Evolutionary conservation across 2,888 invertebrate genomes (phyloP).

Genomic region (Melitaea athalia): DNA sequence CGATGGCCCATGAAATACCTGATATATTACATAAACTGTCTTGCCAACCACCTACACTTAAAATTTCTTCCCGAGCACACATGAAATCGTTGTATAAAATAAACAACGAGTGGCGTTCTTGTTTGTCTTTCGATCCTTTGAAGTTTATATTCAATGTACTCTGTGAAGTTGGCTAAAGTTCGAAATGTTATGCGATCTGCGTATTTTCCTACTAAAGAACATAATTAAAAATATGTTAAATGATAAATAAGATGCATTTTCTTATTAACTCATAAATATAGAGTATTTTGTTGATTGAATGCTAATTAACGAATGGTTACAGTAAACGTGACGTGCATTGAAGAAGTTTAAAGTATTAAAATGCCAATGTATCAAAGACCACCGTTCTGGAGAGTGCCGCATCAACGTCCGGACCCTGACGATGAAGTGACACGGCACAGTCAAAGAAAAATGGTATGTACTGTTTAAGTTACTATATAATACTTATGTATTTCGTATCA

Average conservation of each 20-base stretch:
- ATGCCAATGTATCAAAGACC: slow-evolving; percentile 84
- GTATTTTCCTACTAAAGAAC: neutral
- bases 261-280: neutral
- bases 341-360: neutral
- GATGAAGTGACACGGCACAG: slow-evolving; percentile 63
- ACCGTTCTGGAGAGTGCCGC: slow-evolving; percentile 83
- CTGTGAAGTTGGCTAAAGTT: slow-evolving; percentile 5
- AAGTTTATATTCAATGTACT: no score
- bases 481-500: neutral
- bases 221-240: neutral
- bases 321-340: slow-evolving; percentile 6
- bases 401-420: slow-evolving; percentile 71
- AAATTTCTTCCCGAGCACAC: slow-evolving; percentile 36
- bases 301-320: neutral
- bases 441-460: slow-evolving; percentile 54
- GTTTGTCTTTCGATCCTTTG: slow-evolving; percentile 30
- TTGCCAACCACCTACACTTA: slow-evolving; percentile 65
- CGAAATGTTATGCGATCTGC: neutral
- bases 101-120: slow-evolving; percentile 26
- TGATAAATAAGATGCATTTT: neutral
- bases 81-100: slow-evolving; percentile 33
- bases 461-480: neutral
- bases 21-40: slow-evolving; percentile 57
- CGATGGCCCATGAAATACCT: slow-evolving; percentile 54
- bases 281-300: neutral